A percentile compares a stretch with the other conserved stretches of the same genome.
Evolutionary conservation across 2,113 vertebrate genomes (phyloP).

Genomic region (Xiphorhynchus elegans): DNA sequence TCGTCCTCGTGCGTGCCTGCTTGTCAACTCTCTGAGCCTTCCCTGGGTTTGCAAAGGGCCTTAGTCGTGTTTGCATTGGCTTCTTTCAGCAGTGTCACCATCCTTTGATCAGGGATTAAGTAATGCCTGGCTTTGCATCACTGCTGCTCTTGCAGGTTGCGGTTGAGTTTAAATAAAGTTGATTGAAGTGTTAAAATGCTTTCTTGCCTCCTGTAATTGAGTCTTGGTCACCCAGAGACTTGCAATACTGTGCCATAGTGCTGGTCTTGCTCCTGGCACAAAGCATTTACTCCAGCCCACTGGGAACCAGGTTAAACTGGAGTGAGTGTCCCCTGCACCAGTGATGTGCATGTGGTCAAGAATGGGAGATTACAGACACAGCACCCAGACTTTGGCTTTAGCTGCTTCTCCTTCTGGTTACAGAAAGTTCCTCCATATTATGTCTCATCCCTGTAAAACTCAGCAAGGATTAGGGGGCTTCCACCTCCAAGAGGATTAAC

Average conservation of each 20-base stretch:
- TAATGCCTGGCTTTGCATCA: background rate
- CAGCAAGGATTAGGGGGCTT: background rate
- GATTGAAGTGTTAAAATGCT: background rate
- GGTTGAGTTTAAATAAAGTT: slow-evolving; percentile 17
- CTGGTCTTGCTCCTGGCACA: background rate
- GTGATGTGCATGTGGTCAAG: accelerated
- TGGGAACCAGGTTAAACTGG: background rate
- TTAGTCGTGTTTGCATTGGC: background rate
- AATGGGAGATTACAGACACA: background rate
- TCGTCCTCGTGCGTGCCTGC: background rate
- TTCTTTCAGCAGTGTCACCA: background rate
- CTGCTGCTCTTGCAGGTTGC: background rate
- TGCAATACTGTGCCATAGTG: too few species aligned
- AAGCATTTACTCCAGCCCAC: background rate
- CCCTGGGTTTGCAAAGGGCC: background rate
- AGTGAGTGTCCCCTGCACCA: background rate
- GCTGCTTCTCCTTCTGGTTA: background rate
- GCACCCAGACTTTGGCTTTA: background rate
- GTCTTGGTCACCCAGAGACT: background rate
- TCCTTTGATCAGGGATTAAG: background rate
- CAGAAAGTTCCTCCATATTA: background rate
- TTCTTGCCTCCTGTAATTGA: background rate
- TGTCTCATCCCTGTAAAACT: background rate
- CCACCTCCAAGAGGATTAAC: background rate
- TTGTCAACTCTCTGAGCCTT: accelerated